Evolutionary conservation across 1,140 invertebrate species (phyloP), one percentile per base, ranked within the genome.

Genomic region (Micrasema minimum): DNA sequence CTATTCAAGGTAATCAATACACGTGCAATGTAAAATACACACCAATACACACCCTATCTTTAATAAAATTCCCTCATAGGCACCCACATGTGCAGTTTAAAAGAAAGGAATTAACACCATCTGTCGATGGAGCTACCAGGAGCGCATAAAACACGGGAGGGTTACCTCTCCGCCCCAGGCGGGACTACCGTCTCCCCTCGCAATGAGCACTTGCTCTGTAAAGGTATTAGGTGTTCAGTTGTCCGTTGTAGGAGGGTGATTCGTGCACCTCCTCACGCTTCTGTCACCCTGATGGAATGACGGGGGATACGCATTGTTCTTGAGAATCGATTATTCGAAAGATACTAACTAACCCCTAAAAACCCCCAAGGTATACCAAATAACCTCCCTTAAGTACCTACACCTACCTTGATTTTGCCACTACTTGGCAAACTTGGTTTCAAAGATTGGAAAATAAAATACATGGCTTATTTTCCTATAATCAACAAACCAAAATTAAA

Each of bases 51-150:
- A 31, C 5, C 11, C 23, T 48, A 7, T 41, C n/a, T n/a, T 53
- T 57, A 70, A 74, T 71, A 70, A 74, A 66, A 74, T 69, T 51
- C 72, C 72, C 72, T 59, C 18, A 45, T 37, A 65, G 43, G 46
- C 53, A 41, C 69, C 66, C 69, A 71, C 71, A 69, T 71, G 68
- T 75, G 65, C 68, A 75, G 68, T 75, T 75, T 75, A 71, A 75
- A 75, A 75, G 72, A 75, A 75, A 75, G 72, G 72, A 75, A 75
- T 75, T 75, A 75, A 69, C 72, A 61, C 72, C 72, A 75, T 75
- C 72, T 75, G 72, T 75, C 72, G 72, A 50, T 71, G 16, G 35
- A 45, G 37, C 59, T 41, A 53, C 57, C 61, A 64, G 57, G 31
- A 48, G 41, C 46, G 64, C 62, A 71, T 66, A 57, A 66, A 71